These are phyloP conservation scores for Acanthosepion pharaonis DNA, from an alignment of 2,888 invertebrate species.

Conservation along the genomic window DNA sequence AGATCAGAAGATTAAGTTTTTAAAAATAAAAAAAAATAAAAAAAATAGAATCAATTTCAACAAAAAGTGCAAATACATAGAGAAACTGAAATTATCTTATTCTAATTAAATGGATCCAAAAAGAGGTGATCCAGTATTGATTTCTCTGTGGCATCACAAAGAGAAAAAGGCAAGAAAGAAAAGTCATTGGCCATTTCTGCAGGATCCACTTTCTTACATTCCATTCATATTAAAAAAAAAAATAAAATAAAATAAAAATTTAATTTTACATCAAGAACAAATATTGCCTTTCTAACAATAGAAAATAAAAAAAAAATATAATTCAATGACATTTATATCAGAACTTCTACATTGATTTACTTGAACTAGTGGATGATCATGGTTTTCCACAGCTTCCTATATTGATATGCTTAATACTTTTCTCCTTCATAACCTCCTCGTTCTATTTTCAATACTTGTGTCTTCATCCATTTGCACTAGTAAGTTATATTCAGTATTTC, in stretches of 20 bases:
- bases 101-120: constrained; percentile 33
- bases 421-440: too few relatives aligned
- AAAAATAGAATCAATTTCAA: neutral
- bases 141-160: neutral
- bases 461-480: too few relatives aligned
- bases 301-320: neutral
- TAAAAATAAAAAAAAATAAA: neutral
- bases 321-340: neutral
- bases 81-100: neutral
- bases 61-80: neutral
- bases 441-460: too few relatives aligned
- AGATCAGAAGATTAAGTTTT: neutral
- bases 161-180: neutral
- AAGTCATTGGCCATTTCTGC: neutral
- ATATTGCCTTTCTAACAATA: neutral
- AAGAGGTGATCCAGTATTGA: neutral
- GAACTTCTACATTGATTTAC: too few relatives aligned
- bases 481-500: too few relatives aligned
- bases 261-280: neutral
- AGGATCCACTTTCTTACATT: neutral
- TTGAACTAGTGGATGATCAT: too few relatives aligned
- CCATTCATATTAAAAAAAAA: neutral
- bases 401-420: too few relatives aligned
- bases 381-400: too few relatives aligned
- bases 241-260: neutral